Evolutionary conservation across 2,888 invertebrate species (phyloP).

Genomic region (Anoncus sp.): DNA sequence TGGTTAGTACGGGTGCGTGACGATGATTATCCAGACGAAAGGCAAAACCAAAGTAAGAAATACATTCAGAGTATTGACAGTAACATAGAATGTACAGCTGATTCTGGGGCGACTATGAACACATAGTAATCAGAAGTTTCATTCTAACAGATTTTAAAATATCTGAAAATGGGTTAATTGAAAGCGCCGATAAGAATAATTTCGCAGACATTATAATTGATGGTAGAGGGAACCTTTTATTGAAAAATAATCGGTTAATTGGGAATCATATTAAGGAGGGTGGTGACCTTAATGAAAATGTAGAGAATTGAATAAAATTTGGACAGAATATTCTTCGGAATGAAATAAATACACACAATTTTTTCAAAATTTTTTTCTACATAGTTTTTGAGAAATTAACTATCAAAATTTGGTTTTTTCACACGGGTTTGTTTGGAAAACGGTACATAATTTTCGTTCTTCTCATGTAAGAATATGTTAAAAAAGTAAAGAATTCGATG

Average conservation of each 20-base stretch:
- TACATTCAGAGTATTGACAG: conserved; percentile 20
- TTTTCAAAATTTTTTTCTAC: too few relatives aligned
- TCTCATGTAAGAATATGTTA: too few relatives aligned
- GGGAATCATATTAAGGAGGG: conserved; percentile 54
- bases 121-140: conserved; percentile 55
- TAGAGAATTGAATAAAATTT: too few relatives aligned
- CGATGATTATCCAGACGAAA: conserved; percentile 24
- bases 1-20: conserved; percentile 8
- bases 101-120: conserved; percentile 66
- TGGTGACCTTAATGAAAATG: too few relatives aligned
- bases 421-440: too few relatives aligned
- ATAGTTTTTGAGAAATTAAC: too few relatives aligned
- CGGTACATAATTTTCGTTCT: too few relatives aligned
- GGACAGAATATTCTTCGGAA: too few relatives aligned
- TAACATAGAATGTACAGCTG: conserved; percentile 27
- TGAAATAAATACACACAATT: too few relatives aligned
- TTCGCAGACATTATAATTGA: conserved; percentile 63
- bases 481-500: too few relatives aligned
- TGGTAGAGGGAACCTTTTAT: conserved; percentile 64
- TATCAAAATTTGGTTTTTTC: too few relatives aligned
- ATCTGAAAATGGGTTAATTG: conserved; percentile 6
- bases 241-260: conserved; percentile 49
- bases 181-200: too few relatives aligned
- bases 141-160: conserved; percentile 48
- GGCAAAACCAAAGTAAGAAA: conserved; percentile 29